A percentile compares a stretch with the other conserved stretches of the same genome.
Evolutionary conservation across 2,113 vertebrate species (phyloP).

Genomic region (Chaetodon trifascialis): DNA sequence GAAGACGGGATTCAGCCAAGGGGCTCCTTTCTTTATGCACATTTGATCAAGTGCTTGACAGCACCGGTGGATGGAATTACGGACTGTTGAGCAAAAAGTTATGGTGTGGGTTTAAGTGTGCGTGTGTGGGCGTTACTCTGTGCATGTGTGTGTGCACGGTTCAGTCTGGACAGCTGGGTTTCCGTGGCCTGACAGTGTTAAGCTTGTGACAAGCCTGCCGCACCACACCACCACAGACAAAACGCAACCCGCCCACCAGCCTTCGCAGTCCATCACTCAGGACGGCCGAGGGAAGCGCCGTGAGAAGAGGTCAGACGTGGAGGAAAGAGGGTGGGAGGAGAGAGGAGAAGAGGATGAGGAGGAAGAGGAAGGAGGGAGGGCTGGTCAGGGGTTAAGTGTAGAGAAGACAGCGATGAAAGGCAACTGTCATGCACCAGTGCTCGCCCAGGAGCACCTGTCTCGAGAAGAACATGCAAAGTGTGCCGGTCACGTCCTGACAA

Average conservation of each 20-base stretch:
- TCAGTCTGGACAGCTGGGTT: slow-evolving; percentile 85
- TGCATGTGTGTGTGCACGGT: slow-evolving; percentile 32
- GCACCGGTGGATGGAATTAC: slow-evolving; percentile 89
- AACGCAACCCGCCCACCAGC: slow-evolving; percentile 62
- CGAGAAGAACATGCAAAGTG: slow-evolving; percentile 91
- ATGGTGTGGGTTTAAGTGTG: slow-evolving; percentile 40
- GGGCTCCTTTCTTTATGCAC: slow-evolving; percentile 87
- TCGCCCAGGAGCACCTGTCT: slow-evolving; percentile 91
- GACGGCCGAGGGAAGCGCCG: slow-evolving; percentile 83
- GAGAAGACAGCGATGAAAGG: slow-evolving; percentile 96
- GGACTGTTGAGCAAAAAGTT: slow-evolving; percentile 93
- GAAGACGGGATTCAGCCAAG: slow-evolving; percentile 72
- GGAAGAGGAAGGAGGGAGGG: slow-evolving; percentile 65
- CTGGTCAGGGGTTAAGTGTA: slow-evolving; percentile 96
- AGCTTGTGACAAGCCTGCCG: slow-evolving; percentile 91
- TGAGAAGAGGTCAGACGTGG: slow-evolving; percentile 82
- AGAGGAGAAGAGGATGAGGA: slow-evolving; percentile 72
- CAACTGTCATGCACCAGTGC: slow-evolving; percentile 97
- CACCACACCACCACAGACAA: slow-evolving; percentile 70
- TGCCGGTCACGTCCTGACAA: slow-evolving; percentile 89
- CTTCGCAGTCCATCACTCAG: slow-evolving; percentile 91
- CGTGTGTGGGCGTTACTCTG: slow-evolving; percentile 34
- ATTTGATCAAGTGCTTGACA: slow-evolving; percentile 91
- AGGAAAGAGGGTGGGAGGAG: slow-evolving; percentile 69
- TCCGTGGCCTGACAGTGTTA: slow-evolving; percentile 87